These are phyloP conservation scores for Nomada goodeniana DNA, from an alignment of 2,888 invertebrate genomes.

Conservation along the genomic window DNA sequence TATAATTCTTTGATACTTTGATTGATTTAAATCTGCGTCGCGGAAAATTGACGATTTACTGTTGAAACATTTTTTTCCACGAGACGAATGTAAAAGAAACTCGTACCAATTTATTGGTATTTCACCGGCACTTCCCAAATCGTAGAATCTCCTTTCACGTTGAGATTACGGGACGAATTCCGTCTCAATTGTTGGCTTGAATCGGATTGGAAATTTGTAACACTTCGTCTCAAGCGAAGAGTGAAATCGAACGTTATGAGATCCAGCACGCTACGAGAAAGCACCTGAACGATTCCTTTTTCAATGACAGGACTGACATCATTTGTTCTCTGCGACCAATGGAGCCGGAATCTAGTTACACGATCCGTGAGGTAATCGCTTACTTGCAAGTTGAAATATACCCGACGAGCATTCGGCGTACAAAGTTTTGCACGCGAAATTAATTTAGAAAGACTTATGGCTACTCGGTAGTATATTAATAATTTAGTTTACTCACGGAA, in stretches of 20 bases:
- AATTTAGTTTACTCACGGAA: too few species aligned
- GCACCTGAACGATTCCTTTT: conserved; percentile 24
- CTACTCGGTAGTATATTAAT: too few species aligned
- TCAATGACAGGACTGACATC: conserved; percentile 41
- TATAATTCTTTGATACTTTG: too few species aligned
- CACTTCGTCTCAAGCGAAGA: conserved; percentile 13
- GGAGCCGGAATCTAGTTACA: conserved; percentile 47
- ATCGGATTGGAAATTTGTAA: conserved; percentile 20
- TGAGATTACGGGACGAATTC: neutral
- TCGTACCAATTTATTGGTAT: neutral
- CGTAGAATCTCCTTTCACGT: neutral
- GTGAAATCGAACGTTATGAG: conserved; percentile 30
- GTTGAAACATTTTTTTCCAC: too few species aligned
- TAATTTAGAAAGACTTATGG: neutral
- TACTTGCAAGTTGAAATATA: conserved; percentile 19
- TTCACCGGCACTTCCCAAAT: too few species aligned
- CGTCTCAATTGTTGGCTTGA: neutral
- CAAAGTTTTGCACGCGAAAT: neutral
- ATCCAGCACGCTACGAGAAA: conserved; percentile 10
- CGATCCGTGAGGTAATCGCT: conserved; percentile 34
- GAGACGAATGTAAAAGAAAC: neutral
- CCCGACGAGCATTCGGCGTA: neutral
- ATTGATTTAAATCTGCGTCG: too few species aligned
- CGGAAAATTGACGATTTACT: too few species aligned
- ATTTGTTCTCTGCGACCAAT: conserved; percentile 45